Percentiles rank a stretch among this genome's conserved stretches.
Conservation (phyloP, 2,113 vertebrate genomes). For the Oreochromis aureus region DNA sequence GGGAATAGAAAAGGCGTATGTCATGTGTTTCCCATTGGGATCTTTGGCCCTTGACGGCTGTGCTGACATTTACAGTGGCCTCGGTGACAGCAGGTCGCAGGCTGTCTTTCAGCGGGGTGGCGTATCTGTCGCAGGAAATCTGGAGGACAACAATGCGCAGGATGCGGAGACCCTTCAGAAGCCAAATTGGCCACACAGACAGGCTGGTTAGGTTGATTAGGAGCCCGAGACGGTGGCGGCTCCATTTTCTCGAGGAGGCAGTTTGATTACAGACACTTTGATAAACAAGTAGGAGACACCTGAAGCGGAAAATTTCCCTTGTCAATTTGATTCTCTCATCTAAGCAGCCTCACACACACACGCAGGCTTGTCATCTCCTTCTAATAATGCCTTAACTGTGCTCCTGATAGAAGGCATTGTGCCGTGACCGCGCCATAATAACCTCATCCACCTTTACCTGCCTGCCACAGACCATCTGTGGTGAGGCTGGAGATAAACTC, state of each 20-base stretch:
- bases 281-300: constrained; percentile 17
- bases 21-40: neutral
- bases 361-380: neutral
- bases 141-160: neutral
- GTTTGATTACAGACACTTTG: constrained; percentile 23
- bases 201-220: neutral
- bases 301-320: constrained; percentile 15
- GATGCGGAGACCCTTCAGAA: neutral
- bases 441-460: neutral
- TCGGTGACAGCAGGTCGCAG: neutral
- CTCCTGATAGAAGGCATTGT: neutral
- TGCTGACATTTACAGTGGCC: constrained; percentile 22
- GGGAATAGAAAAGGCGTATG: neutral
- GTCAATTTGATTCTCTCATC: constrained; percentile 6
- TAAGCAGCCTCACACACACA: neutral
- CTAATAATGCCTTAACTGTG: constrained; percentile 1
- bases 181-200: neutral
- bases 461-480: neutral
- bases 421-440: constrained; percentile 1
- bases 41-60: neutral
- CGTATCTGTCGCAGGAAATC: neutral
- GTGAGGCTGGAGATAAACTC: neutral
- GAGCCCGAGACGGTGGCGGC: neutral
- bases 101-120: neutral
- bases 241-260: neutral